A percentile compares a stretch with the other conserved stretches of the same genome.
These are phyloP conservation scores for Petrolisthes manimaculis DNA, from an alignment of 2,888 invertebrate species.

Conservation along the genomic window DNA sequence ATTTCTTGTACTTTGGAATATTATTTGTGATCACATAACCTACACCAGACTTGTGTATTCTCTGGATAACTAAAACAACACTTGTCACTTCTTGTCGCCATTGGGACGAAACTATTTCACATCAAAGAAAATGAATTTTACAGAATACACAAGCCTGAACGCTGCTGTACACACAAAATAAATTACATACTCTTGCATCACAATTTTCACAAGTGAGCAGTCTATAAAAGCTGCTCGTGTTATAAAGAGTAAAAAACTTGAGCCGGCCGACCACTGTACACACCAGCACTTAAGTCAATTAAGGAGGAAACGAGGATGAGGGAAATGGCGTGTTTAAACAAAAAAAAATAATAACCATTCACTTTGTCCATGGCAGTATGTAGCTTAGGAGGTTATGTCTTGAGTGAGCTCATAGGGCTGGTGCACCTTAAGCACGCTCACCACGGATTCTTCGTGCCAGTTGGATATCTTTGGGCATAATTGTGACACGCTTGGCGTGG, in stretches of 20 bases:
- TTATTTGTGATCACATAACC: slow-evolving; percentile 64
- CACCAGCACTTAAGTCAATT: slow-evolving; percentile 57
- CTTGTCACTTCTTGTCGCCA: background rate
- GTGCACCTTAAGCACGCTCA: slow-evolving; percentile 83
- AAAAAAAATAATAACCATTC: slow-evolving; percentile 43
- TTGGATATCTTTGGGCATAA: slow-evolving; percentile 98
- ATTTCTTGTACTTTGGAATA: slow-evolving; percentile 63
- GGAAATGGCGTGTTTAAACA: slow-evolving; percentile 45
- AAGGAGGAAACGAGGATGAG: slow-evolving; percentile 22
- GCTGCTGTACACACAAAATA: slow-evolving; percentile 59
- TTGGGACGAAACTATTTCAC: background rate
- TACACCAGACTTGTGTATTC: slow-evolving; percentile 59
- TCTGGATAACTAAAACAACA: background rate
- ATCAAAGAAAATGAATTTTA: background rate
- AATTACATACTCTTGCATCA: slow-evolving; percentile 56
- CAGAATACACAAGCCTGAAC: slow-evolving; percentile 58
- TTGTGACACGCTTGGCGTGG: slow-evolving; percentile 96
- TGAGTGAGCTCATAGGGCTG: slow-evolving; percentile 46
- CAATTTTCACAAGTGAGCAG: slow-evolving; percentile 55
- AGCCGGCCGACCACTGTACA: slow-evolving; percentile 41
- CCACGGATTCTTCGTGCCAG: slow-evolving; percentile 96
- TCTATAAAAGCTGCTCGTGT: slow-evolving; percentile 44
- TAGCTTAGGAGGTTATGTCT: slow-evolving; percentile 60
- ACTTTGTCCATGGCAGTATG: slow-evolving; percentile 61
- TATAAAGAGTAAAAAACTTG: slow-evolving; percentile 55